phyloP scores from a whole-genome alignment of 2,797 vertebrate genomes.

The Pempheris klunzingeri region DNA sequence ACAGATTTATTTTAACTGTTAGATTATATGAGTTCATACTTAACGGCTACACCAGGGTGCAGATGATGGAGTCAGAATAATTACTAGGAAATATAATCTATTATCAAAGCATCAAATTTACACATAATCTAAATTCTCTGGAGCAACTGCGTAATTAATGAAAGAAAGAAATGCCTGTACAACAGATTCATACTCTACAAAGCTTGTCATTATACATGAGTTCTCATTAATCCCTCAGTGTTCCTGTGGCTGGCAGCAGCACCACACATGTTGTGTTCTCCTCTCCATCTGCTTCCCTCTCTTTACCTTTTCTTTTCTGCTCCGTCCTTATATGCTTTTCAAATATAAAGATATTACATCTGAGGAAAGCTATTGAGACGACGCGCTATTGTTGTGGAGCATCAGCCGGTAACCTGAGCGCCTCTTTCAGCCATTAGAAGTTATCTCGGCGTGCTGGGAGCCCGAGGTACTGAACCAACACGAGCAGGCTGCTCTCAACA shows the following conservation, averaged over 20 bases:
- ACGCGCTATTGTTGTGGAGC: not conserved
- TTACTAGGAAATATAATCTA: slow-evolving; percentile 29
- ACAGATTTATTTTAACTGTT: slow-evolving; percentile 5
- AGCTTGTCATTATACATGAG: slow-evolving; percentile 12
- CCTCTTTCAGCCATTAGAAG: slow-evolving; percentile 40
- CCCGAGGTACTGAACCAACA: slow-evolving; percentile 41
- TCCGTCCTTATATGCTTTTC: too few relatives aligned
- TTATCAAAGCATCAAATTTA: slow-evolving; percentile 31
- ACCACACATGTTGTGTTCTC: not conserved
- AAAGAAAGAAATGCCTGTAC: slow-evolving; percentile 3
- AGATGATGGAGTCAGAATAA: slow-evolving; percentile 30
- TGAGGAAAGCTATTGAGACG: slow-evolving; percentile 17
- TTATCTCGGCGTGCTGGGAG: slow-evolving; percentile 34
- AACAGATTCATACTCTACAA: slow-evolving; percentile 15
- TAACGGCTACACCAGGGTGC: not conserved
- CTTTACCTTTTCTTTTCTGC: not conserved
- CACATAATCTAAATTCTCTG: slow-evolving; percentile 12
- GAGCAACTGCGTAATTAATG: slow-evolving; percentile 29
- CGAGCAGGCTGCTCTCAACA: slow-evolving; percentile 49
- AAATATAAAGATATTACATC: not conserved
- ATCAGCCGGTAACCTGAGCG: not conserved
- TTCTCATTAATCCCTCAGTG: slow-evolving; percentile 18
- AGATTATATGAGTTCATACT: too few relatives aligned
- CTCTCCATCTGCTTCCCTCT: not conserved
- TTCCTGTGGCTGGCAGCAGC: slow-evolving; percentile 7